A percentile compares a stretch with the other conserved stretches of the same genome.
Evolutionary conservation across 2,888 invertebrate species (phyloP).

Genomic region (Diadegma fenestrale): DNA sequence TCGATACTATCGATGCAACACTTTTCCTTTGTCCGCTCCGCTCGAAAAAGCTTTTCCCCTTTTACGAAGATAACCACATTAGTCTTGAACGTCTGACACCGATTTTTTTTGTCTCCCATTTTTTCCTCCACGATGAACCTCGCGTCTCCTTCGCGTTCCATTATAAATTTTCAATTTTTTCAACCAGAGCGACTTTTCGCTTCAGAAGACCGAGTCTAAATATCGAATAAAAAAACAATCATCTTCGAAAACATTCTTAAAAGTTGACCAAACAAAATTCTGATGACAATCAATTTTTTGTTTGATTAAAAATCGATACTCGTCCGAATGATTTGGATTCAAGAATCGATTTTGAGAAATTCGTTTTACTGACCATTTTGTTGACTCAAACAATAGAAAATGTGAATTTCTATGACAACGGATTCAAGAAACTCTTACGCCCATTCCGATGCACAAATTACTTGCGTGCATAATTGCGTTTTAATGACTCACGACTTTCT

Average conservation of each 20-base stretch:
- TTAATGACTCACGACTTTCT: not conserved
- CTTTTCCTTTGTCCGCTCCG: conserved; percentile 56
- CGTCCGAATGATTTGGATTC: not conserved
- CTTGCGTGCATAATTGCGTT: not conserved
- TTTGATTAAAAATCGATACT: not conserved
- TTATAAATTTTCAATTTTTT: not conserved
- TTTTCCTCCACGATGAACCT: not conserved
- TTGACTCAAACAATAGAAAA: not conserved
- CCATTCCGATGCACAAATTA: not conserved
- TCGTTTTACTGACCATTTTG: not conserved
- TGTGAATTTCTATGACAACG: not conserved
- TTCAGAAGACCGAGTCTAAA: not conserved
- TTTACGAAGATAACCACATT: conserved; percentile 54
- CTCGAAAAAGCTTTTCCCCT: conserved; percentile 45
- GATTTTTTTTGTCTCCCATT: conserved; percentile 12
- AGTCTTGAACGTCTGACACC: conserved; percentile 42
- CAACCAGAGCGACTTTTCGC: not conserved
- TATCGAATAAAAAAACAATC: not conserved
- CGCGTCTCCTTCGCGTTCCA: not conserved
- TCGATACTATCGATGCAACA: conserved; percentile 66
- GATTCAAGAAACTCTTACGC: not conserved
- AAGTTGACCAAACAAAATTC: not conserved
- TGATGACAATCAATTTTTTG: not conserved
- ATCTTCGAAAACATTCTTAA: not conserved
- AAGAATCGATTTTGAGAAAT: not conserved